Conservation (phyloP, 2,797 vertebrate species). For the Coranthus polyacanthus region DNA sequence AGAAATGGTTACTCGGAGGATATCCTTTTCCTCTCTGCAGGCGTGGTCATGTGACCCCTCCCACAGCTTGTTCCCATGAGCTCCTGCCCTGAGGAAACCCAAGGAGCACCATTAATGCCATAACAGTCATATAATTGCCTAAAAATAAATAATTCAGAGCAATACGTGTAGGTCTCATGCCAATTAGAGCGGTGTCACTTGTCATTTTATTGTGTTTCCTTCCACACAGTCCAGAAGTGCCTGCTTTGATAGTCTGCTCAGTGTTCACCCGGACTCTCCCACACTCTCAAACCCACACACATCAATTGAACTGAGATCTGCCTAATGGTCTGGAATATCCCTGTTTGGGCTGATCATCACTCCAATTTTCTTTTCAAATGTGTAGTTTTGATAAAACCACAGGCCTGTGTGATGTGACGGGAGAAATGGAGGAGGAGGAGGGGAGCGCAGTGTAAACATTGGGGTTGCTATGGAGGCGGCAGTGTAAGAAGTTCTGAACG, state of each 20-base stretch:
- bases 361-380: constrained; percentile 76
- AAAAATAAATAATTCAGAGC: constrained; percentile 19
- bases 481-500: constrained; percentile 43
- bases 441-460: constrained; percentile 63
- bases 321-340: constrained; percentile 76
- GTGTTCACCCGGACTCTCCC: constrained; percentile 46
- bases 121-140: constrained; percentile 1
- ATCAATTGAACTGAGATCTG: constrained; percentile 69
- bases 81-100: constrained; percentile 20
- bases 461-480: constrained; percentile 68
- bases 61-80: constrained; percentile 35
- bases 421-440: constrained; percentile 31
- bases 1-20: constrained; percentile 29
- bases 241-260: constrained; percentile 48
- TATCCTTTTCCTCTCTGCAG: constrained; percentile 25
- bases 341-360: constrained; percentile 64
- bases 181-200: constrained; percentile 25
- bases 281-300: constrained; percentile 58
- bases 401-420: constrained; percentile 61
- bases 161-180: constrained; percentile 3
- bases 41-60: constrained; percentile 24
- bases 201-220: constrained; percentile 36
- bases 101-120: constrained; percentile 2
- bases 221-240: constrained; percentile 35
- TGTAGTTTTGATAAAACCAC: constrained; percentile 79